Percentiles rank a stretch among this genome's conserved stretches.
Conservation (phyloP, 1,140 invertebrate species). For the Dolichoris vasculosae region DNA sequence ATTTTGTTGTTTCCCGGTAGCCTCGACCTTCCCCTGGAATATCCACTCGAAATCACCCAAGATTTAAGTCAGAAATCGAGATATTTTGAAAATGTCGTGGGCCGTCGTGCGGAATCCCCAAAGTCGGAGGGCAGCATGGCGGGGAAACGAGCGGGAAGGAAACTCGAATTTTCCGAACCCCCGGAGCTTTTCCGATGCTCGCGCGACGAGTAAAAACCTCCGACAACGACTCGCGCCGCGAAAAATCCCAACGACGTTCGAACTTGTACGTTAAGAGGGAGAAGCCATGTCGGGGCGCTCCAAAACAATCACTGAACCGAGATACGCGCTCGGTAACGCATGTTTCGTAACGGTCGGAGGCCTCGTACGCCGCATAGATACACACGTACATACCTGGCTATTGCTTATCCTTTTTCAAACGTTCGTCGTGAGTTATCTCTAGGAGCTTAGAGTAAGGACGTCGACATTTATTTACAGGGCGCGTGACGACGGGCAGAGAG, state of each 20-base stretch:
- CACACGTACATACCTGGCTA: background rate
- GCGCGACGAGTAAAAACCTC: background rate
- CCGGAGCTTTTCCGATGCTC: background rate
- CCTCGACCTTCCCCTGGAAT: background rate
- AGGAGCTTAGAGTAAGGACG: background rate
- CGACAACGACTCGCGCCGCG: background rate
- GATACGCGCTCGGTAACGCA: background rate
- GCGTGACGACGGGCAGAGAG: background rate
- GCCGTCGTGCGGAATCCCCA: too few relatives aligned
- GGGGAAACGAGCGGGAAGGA: constrained; percentile 39
- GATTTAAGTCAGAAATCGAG: constrained; percentile 29
- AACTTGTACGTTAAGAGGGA: background rate
- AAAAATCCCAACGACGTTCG: background rate
- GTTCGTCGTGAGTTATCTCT: background rate
- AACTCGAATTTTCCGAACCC: background rate
- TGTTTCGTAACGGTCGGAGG: constrained; percentile 23
- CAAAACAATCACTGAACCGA: constrained; percentile 11
- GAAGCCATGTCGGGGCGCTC: background rate
- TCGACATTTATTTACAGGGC: constrained; percentile 26
- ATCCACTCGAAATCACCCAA: background rate
- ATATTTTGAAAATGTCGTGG: background rate
- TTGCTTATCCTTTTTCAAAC: background rate
- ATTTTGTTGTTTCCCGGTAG: background rate
- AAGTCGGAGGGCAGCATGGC: background rate
- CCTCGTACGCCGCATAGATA: too few relatives aligned